Percentiles rank a stretch among this genome's conserved stretches.
These are phyloP conservation scores for Bagarius yarrelli DNA, from an alignment of 2,113 vertebrate genomes.

Conservation along the genomic window DNA sequence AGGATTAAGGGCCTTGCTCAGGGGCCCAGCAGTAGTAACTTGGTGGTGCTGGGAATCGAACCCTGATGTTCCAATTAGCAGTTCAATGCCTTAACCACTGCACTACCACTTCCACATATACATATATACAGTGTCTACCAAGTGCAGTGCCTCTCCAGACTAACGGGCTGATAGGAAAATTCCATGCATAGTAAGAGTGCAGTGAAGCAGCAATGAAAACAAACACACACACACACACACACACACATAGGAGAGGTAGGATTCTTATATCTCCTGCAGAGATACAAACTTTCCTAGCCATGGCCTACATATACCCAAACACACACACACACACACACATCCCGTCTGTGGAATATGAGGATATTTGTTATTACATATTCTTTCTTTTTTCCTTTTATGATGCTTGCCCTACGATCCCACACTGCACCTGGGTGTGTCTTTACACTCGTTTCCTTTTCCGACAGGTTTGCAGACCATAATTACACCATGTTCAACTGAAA, in stretches of 20 bases:
- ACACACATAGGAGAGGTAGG: conserved; percentile 11
- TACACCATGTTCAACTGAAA: conserved; percentile 40
- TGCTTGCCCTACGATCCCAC: background rate
- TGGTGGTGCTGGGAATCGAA: too few relatives aligned
- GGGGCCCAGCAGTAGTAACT: too few relatives aligned
- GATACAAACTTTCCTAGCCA: conserved; percentile 15
- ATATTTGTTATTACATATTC: background rate
- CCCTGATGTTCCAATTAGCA: too few relatives aligned
- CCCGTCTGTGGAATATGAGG: background rate
- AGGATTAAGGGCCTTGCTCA: too few relatives aligned
- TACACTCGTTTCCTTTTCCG: conserved; percentile 13
- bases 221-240: conserved; percentile 32
- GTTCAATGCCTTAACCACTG: too few relatives aligned
- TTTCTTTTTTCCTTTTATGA: background rate
- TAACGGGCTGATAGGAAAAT: background rate
- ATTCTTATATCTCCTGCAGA: conserved; percentile 34
- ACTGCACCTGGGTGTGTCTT: conserved; percentile 13
- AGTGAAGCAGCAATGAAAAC: background rate
- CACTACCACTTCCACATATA: too few relatives aligned
- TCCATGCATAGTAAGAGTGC: too few relatives aligned
- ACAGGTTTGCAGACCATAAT: conserved; percentile 29
- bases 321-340: conserved; percentile 12
- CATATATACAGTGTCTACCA: background rate
- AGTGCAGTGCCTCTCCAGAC: background rate
- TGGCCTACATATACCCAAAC: conserved; percentile 37